Evolutionary conservation across 2,888 invertebrate species (phyloP).

Genomic region (Strigamia maritima): DNA sequence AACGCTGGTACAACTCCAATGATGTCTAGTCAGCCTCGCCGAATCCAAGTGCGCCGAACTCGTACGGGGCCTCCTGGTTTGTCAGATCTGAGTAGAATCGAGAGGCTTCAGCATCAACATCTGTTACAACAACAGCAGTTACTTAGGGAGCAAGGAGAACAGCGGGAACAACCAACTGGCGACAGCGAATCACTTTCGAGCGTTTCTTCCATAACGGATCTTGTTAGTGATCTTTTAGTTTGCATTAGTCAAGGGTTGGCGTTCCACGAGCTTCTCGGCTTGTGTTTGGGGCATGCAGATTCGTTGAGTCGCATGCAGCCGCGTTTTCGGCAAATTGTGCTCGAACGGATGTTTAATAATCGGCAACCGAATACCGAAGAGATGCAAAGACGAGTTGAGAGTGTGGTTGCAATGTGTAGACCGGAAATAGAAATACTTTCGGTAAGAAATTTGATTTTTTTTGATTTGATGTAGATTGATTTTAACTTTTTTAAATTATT

Average conservation of each 20-base stretch:
- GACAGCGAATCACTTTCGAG: background rate
- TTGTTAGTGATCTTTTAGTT: constrained; percentile 49
- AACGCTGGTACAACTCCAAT: background rate
- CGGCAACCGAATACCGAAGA: constrained; percentile 52
- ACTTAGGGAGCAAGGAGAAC: background rate
- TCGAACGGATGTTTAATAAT: constrained; percentile 54
- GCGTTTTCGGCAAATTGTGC: constrained; percentile 56
- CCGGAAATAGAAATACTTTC: constrained; percentile 51
- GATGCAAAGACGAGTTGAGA: constrained; percentile 54
- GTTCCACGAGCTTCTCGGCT: constrained; percentile 52
- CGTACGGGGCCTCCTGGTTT: background rate
- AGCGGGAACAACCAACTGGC: background rate
- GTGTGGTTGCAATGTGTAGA: constrained; percentile 42
- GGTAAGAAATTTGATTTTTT: constrained; percentile 51
- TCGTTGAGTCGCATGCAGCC: constrained; percentile 55
- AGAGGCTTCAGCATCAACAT: background rate
- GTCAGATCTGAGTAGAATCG: background rate
- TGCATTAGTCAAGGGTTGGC: constrained; percentile 50
- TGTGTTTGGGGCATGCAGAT: constrained; percentile 52
- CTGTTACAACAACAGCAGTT: background rate
- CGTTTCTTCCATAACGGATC: constrained; percentile 44
- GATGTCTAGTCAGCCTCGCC: background rate
- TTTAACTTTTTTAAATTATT: background rate
- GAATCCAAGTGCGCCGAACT: background rate
- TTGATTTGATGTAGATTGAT: background rate